Evolutionary conservation across 2,888 invertebrate genomes (phyloP).

Genomic region (Odontothrips loti): DNA sequence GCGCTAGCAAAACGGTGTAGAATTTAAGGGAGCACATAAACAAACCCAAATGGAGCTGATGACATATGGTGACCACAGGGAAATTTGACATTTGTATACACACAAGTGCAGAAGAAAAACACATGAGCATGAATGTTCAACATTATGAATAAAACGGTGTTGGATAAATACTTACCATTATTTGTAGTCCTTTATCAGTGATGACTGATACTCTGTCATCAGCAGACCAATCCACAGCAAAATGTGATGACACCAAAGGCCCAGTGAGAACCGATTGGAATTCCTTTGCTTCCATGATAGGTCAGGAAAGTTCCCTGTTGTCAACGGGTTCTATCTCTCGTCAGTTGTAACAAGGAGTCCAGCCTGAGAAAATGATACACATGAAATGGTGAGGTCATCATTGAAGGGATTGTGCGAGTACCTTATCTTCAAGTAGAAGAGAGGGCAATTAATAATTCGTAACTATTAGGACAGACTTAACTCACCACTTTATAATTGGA

Average conservation of each 20-base stretch:
- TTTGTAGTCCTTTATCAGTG: conserved; percentile 45
- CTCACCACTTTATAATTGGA: not conserved
- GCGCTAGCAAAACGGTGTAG: not conserved
- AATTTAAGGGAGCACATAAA: no score
- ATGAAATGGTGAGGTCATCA: not conserved
- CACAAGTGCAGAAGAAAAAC: no score
- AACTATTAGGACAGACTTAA: not conserved
- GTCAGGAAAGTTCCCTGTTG: not conserved
- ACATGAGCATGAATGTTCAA: no score
- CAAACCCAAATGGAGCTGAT: no score
- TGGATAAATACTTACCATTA: conserved; percentile 43
- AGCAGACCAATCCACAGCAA: conserved; percentile 45
- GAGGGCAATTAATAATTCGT: not conserved
- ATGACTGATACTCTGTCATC: conserved; percentile 46
- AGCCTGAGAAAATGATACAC: not conserved
- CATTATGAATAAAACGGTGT: no score
- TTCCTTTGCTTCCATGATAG: not conserved
- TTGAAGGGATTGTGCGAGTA: not conserved
- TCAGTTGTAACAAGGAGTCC: not conserved
- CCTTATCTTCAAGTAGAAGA: not conserved
- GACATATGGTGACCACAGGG: no score
- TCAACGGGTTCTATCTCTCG: not conserved
- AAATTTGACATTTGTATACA: no score
- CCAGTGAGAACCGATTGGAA: not conserved
- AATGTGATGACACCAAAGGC: conserved; percentile 41